Evolutionary conservation across 2,888 invertebrate species (phyloP).

Genomic region (Dicranocentrus wangi): DNA sequence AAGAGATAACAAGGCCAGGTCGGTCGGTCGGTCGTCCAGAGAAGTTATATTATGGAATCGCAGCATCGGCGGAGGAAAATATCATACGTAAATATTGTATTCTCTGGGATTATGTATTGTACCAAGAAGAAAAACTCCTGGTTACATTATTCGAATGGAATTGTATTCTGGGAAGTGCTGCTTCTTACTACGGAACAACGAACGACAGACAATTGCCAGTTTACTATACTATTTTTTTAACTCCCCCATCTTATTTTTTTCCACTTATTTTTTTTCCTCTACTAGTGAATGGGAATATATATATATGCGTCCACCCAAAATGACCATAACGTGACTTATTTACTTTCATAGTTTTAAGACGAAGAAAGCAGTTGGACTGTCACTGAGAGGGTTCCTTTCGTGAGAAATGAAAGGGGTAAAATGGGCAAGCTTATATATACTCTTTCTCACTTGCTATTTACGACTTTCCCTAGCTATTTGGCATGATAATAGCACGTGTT

Average conservation of each 20-base stretch:
- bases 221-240: conserved; percentile 1
- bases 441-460: conserved; percentile 47
- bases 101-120: too few species aligned
- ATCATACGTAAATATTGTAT: neutral
- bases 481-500: conserved; percentile 53
- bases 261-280: neutral
- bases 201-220: conserved; percentile 22
- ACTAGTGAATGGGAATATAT: neutral
- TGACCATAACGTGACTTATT: conserved; percentile 55
- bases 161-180: conserved; percentile 11
- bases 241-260: neutral
- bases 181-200: neutral
- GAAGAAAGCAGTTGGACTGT: conserved; percentile 21
- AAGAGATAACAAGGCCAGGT: conserved; percentile 17
- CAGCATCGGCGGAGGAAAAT: neutral
- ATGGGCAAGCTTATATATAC: neutral
- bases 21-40: too few species aligned
- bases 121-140: too few species aligned
- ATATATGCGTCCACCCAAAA: conserved; percentile 34
- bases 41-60: too few species aligned
- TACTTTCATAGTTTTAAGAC: conserved; percentile 44
- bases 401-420: neutral
- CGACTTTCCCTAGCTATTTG: conserved; percentile 43
- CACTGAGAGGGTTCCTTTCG: conserved; percentile 20
- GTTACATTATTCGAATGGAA: conserved; percentile 5